phyloP scores from a whole-genome alignment of 1,140 invertebrate species.

The Meteorus sp. region DNA sequence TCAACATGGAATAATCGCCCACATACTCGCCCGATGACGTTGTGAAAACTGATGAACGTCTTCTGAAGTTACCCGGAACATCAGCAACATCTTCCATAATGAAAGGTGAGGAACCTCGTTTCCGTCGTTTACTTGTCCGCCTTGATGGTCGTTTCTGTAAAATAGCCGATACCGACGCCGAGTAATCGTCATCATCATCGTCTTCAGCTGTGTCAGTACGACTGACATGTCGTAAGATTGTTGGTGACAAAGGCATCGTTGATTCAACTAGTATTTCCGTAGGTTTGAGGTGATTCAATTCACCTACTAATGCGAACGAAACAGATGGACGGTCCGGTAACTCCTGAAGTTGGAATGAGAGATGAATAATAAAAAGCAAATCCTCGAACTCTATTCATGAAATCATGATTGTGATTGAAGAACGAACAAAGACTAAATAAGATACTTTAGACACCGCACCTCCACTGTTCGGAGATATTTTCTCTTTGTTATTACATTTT shows the following conservation, averaged over 20 bases:
- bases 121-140: slow-evolving; percentile 62
- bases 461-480: too few species aligned
- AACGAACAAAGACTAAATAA: too few species aligned
- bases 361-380: too few species aligned
- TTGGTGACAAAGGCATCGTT: slow-evolving; percentile 25
- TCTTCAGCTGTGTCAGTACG: slow-evolving; percentile 48
- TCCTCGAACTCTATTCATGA: too few species aligned
- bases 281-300: too few species aligned
- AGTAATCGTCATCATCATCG: slow-evolving; percentile 79
- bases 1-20: not conserved
- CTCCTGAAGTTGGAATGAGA: too few species aligned
- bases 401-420: too few species aligned
- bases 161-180: slow-evolving; percentile 77
- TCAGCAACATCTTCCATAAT: slow-evolving; percentile 63
- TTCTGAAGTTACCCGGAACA: slow-evolving; percentile 50
- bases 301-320: too few species aligned
- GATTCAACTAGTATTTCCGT: too few species aligned
- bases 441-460: too few species aligned
- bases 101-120: slow-evolving; percentile 73
- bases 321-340: too few species aligned
- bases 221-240: slow-evolving; percentile 15
- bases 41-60: slow-evolving; percentile 79
- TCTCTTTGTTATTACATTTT: too few species aligned
- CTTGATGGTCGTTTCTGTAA: slow-evolving; percentile 72
- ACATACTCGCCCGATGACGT: slow-evolving; percentile 84